Percentiles rank a stretch among this genome's conserved stretches.
phyloP scores from a whole-genome alignment of 1,140 invertebrate species.

The Ips typographus region DNA sequence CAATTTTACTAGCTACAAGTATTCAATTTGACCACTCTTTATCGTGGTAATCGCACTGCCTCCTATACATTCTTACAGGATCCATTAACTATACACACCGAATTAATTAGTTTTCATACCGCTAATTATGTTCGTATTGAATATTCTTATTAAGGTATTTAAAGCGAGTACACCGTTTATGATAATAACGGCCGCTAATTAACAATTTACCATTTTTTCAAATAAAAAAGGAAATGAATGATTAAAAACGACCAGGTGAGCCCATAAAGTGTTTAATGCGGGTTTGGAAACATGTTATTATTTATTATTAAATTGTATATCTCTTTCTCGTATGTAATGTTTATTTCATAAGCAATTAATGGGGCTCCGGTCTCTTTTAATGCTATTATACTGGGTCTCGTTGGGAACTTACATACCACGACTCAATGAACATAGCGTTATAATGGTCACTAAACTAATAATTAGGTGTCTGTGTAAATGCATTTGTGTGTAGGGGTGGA shows the following conservation, averaged over 20 bases:
- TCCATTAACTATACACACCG: constrained; percentile 27
- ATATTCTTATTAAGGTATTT: constrained; percentile 36
- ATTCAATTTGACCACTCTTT: not conserved
- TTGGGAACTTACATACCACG: not conserved
- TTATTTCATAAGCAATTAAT: constrained; percentile 34
- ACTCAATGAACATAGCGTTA: not conserved
- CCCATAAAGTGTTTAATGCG: constrained; percentile 44
- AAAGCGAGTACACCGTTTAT: constrained; percentile 31
- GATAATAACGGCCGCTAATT: constrained; percentile 36
- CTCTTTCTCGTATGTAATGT: constrained; percentile 33
- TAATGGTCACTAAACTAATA: not conserved
- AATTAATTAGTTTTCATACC: constrained; percentile 33
- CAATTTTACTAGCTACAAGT: too few species aligned
- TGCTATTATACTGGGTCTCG: not conserved
- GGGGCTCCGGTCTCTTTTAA: not conserved
- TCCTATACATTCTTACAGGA: constrained; percentile 21
- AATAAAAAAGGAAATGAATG: constrained; percentile 38
- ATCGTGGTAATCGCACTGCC: not conserved
- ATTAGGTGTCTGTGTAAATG: not conserved
- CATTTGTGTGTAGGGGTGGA: too few species aligned
- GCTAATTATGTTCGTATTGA: constrained; percentile 32
- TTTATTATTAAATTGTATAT: constrained; percentile 43
- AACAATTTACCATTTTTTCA: constrained; percentile 37
- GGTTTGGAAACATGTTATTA: constrained; percentile 43
- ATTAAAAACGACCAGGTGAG: constrained; percentile 41